Conservation (phyloP, 2,113 vertebrate genomes). For the Corydoras sp. region DNA sequence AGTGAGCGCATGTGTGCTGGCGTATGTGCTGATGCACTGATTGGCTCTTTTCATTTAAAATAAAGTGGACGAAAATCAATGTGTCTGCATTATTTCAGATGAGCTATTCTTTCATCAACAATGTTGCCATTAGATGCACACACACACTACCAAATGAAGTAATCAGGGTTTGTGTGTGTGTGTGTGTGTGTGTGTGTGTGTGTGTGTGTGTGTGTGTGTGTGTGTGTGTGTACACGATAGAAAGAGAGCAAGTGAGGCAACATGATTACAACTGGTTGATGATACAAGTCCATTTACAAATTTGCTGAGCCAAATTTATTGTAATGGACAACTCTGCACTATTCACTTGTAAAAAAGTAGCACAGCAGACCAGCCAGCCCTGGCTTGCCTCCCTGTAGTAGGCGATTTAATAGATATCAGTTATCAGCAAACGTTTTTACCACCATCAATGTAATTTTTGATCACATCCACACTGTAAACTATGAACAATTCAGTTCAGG, state of each 20-base stretch:
- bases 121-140: neutral
- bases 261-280: neutral
- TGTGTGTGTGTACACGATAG: neutral
- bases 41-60: neutral
- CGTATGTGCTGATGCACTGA: neutral
- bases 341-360: too few species aligned
- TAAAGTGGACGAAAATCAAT: neutral
- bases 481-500: too few species aligned
- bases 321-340: neutral
- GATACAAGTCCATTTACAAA: neutral
- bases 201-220: too few species aligned
- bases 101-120: neutral
- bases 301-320: neutral
- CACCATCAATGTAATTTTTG: too few species aligned
- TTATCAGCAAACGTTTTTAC: too few species aligned
- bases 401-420: too few species aligned
- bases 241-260: neutral
- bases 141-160: neutral
- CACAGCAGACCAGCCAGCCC: too few species aligned
- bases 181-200: neutral
- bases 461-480: too few species aligned
- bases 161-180: neutral
- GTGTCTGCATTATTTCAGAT: neutral
- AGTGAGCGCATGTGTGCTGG: neutral
- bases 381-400: too few species aligned